These are phyloP conservation scores for Monoplex corrugatus DNA, from an alignment of 2,888 invertebrate genomes.

Conservation along the genomic window DNA sequence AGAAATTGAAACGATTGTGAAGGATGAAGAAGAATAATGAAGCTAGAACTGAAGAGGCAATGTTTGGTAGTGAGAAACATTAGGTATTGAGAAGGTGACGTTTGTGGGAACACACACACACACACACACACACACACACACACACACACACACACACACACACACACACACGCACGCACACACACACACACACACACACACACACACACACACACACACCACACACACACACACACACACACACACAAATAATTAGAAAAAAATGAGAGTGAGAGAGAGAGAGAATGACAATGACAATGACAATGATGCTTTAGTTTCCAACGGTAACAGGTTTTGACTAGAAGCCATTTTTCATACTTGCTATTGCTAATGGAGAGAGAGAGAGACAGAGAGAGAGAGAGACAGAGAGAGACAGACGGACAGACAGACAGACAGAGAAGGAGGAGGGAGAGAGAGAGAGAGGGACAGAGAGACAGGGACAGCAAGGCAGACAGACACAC, in stretches of 20 bases:
- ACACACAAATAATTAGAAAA: background rate
- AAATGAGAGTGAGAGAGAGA: too few relatives aligned
- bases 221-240: background rate
- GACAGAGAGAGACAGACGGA: background rate
- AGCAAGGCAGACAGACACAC: background rate
- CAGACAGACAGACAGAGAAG: background rate
- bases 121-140: background rate
- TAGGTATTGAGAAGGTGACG: too few relatives aligned
- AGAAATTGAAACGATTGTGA: too few relatives aligned
- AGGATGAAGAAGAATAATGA: too few relatives aligned
- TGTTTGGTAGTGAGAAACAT: too few relatives aligned
- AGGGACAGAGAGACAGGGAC: background rate
- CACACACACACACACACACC: conserved; percentile 9
- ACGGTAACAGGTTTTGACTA: too few relatives aligned
- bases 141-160: conserved; percentile 4
- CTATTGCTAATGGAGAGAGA: too few relatives aligned
- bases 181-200: background rate
- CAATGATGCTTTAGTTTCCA: too few relatives aligned
- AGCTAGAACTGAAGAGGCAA: too few relatives aligned
- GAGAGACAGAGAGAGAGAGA: too few relatives aligned
- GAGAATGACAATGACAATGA: too few relatives aligned
- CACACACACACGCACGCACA: background rate
- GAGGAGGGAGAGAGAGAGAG: background rate
- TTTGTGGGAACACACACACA: background rate
- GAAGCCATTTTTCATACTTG: too few relatives aligned